These are phyloP conservation scores for Parnassius glacialis DNA, from an alignment of 2,888 invertebrate species.

Conservation along the genomic window DNA sequence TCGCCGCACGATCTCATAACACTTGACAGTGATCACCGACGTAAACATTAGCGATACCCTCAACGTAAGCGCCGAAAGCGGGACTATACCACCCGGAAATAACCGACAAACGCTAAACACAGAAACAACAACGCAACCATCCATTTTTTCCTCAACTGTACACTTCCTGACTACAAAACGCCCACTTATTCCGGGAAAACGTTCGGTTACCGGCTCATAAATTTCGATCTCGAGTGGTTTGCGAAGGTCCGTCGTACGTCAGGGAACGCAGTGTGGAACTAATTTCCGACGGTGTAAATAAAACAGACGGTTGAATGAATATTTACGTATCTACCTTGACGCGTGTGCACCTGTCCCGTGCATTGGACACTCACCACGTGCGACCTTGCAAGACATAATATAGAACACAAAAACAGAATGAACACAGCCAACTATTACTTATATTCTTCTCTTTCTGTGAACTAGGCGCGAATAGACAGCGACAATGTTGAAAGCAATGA, in stretches of 20 bases:
- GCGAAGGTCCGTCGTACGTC: conserved; percentile 63
- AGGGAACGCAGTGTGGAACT: conserved; percentile 66
- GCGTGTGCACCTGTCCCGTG: conserved; percentile 69
- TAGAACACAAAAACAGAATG: conserved; percentile 53
- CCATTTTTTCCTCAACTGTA: conserved; percentile 34
- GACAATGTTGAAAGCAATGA: conserved; percentile 22
- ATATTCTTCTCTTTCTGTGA: conserved; percentile 37
- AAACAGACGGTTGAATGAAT: conserved; percentile 74
- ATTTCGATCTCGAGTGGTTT: conserved; percentile 38
- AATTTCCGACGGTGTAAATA: conserved; percentile 73
- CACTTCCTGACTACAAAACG: conserved; percentile 44
- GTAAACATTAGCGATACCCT: conserved; percentile 58
- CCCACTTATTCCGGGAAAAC: conserved; percentile 54
- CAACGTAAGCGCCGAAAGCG: conserved; percentile 30
- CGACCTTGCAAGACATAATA: conserved; percentile 65
- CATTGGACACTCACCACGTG: conserved; percentile 55
- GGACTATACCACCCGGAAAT: conserved; percentile 30
- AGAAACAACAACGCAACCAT: conserved; percentile 32
- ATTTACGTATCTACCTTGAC: conserved; percentile 71
- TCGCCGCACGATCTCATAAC: conserved; percentile 55
- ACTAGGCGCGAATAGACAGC: conserved; percentile 27
- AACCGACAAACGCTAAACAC: conserved; percentile 30
- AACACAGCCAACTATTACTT: conserved; percentile 48
- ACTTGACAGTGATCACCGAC: conserved; percentile 73
- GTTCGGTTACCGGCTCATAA: conserved; percentile 36